phyloP scores from a whole-genome alignment of 2,888 invertebrate species.

The Zygogramma bicolorata region DNA sequence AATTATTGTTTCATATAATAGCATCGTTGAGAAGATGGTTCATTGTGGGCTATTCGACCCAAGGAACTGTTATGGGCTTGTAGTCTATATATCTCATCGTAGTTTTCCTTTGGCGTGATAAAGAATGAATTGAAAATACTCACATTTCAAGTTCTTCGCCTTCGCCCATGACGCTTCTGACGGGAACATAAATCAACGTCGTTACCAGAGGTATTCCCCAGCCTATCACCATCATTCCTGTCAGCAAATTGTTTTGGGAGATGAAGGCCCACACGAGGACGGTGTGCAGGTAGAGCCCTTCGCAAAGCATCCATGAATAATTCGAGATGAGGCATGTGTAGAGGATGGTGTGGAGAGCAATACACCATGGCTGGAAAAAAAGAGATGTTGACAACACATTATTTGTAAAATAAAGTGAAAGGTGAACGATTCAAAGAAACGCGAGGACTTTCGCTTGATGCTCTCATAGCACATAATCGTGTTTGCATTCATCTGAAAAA shows the following conservation, averaged over 20 bases:
- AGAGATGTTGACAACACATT: neutral
- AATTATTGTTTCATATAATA: too few relatives aligned
- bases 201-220: conserved; percentile 84
- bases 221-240: conserved; percentile 85
- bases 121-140: conserved; percentile 64
- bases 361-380: conserved; percentile 79
- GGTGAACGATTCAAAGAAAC: too few relatives aligned
- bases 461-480: too few relatives aligned
- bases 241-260: conserved; percentile 86
- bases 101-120: neutral
- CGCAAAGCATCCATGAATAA: conserved; percentile 98
- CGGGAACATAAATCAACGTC: conserved; percentile 75
- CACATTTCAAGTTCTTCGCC: conserved; percentile 71
- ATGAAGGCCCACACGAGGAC: conserved; percentile 92
- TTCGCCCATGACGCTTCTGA: conserved; percentile 72
- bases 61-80: too few relatives aligned
- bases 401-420: too few relatives aligned
- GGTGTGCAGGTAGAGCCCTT: conserved; percentile 94
- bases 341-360: conserved; percentile 82
- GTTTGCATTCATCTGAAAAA: too few relatives aligned
- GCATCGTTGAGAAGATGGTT: too few relatives aligned
- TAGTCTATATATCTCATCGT: too few relatives aligned
- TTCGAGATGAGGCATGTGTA: conserved; percentile 92
- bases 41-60: too few relatives aligned
- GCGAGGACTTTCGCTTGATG: too few relatives aligned